These are phyloP conservation scores for Lamprotornis superbus DNA, from an alignment of 2,113 vertebrate genomes.

Conservation along the genomic window DNA sequence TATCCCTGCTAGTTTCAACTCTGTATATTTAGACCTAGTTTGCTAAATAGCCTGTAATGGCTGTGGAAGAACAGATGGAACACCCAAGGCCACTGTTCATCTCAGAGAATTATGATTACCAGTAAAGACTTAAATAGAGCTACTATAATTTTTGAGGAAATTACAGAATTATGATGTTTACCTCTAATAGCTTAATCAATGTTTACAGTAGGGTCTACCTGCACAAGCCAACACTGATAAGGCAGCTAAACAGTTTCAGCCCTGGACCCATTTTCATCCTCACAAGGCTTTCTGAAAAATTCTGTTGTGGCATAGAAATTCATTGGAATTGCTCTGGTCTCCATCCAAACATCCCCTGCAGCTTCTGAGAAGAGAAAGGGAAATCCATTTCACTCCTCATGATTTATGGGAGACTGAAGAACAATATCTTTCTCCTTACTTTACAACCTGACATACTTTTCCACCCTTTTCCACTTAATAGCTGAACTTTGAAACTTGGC, in stretches of 20 bases:
- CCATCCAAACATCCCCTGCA: neutral
- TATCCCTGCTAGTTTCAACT: neutral
- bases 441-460: conserved; percentile 29
- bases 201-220: neutral
- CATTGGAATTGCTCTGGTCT: neutral
- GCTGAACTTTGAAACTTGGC: conserved; percentile 35
- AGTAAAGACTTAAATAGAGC: neutral
- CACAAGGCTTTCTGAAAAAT: neutral
- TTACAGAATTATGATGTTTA: neutral
- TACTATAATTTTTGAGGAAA: neutral
- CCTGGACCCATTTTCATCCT: neutral
- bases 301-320: neutral
- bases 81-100: neutral
- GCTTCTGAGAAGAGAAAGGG: conserved; percentile 3
- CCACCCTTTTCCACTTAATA: neutral
- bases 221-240: neutral
- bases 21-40: neutral
- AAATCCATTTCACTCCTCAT: conserved; percentile 12
- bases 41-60: neutral
- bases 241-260: neutral
- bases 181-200: neutral
- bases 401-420: conserved; percentile 13
- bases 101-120: neutral
- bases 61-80: neutral
- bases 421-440: neutral